These are phyloP conservation scores for Chaetodon auriga DNA, from an alignment of 2,113 vertebrate genomes.

Conservation along the genomic window DNA sequence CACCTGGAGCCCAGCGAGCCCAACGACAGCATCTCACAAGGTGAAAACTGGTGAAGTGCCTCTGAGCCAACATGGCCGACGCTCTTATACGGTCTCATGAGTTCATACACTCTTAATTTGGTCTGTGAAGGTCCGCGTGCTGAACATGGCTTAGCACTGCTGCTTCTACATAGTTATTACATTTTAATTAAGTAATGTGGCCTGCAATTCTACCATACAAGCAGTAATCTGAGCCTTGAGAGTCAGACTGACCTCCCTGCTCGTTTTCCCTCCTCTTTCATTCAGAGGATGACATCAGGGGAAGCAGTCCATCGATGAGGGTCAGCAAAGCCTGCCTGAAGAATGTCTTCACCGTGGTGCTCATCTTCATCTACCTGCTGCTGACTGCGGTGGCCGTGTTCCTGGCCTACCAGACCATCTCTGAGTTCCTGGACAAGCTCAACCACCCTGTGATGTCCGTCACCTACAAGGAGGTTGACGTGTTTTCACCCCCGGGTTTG, in stretches of 20 bases:
- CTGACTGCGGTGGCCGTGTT: slow-evolving; percentile 93
- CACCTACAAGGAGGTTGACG: slow-evolving; percentile 94
- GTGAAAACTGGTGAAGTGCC: slow-evolving; percentile 33
- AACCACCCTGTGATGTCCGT: slow-evolving; percentile 98
- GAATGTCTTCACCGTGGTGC: slow-evolving; percentile 92
- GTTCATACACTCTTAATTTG: background rate
- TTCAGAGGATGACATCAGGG: slow-evolving; percentile 82
- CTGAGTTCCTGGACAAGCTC: slow-evolving; percentile 93
- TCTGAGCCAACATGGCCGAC: background rate
- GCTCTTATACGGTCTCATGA: background rate
- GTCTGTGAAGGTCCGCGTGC: background rate
- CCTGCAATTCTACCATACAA: too few species aligned
- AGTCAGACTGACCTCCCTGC: background rate
- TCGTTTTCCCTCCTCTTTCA: background rate
- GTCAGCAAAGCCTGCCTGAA: slow-evolving; percentile 95
- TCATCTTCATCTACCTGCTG: slow-evolving; percentile 94
- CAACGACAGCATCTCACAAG: slow-evolving; percentile 77
- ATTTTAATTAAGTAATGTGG: background rate
- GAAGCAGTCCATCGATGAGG: slow-evolving; percentile 75
- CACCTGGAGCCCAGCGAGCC: slow-evolving; percentile 72
- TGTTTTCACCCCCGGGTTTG: slow-evolving; percentile 92
- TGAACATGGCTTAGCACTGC: background rate
- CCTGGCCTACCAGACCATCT: slow-evolving; percentile 97
- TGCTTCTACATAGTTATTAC: background rate
- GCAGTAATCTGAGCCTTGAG: background rate